Conservation (phyloP, 1,140 invertebrate species). For the Macrotrachela quadricornifera region DNA sequence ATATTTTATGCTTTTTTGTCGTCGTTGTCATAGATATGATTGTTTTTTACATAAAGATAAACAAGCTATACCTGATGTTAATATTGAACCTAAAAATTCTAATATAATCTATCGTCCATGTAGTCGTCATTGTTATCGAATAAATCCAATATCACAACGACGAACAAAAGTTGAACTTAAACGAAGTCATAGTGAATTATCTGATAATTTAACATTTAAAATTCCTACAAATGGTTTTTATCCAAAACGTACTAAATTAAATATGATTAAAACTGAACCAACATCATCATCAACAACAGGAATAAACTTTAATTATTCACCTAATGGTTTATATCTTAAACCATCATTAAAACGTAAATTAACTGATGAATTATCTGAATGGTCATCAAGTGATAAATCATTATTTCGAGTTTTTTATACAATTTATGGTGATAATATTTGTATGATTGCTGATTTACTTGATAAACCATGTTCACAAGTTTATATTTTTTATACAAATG, state of each 20-base stretch:
- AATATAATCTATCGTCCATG: neutral
- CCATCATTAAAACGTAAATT: neutral
- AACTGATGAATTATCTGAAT: slow-evolving; percentile 29
- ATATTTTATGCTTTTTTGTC: slow-evolving; percentile 80
- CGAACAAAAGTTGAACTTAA: neutral
- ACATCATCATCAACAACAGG: neutral
- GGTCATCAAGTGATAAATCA: slow-evolving; percentile 78
- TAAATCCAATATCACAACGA: neutral
- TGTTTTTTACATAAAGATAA: slow-evolving; percentile 62
- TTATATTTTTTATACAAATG: neutral
- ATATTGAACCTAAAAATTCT: neutral
- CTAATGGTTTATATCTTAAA: neutral
- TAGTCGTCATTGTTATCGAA: neutral
- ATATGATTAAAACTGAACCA: neutral
- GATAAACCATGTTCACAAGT: slow-evolving; percentile 78
- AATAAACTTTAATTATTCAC: neutral
- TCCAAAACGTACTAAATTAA: neutral
- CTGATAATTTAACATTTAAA: neutral
- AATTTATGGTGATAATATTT: slow-evolving; percentile 74
- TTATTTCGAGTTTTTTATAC: slow-evolving; percentile 68
- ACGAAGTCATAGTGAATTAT: neutral
- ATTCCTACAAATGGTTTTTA: neutral
- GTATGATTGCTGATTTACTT: slow-evolving; percentile 74
- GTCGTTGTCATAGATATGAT: slow-evolving; percentile 91
- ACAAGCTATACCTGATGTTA: too few species aligned